Evolutionary conservation across 92 coral and sea anemone genomes (phyloP).

Genomic region (Bergia puertoricense): DNA sequence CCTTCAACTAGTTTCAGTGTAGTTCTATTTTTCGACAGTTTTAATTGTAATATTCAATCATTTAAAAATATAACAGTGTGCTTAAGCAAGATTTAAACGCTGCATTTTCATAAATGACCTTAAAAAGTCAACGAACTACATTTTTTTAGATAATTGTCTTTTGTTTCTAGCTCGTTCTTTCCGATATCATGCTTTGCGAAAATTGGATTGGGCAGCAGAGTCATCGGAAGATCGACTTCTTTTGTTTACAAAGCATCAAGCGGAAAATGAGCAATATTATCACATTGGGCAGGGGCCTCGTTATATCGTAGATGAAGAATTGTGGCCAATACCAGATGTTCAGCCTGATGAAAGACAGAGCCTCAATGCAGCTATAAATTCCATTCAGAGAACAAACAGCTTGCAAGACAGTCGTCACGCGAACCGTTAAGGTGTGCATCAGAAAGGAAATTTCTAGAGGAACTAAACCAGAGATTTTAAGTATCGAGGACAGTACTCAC

Average conservation of each 20-base stretch:
- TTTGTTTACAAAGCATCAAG: constrained; percentile 6
- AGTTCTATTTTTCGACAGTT: not conserved
- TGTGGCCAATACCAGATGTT: constrained; percentile 36
- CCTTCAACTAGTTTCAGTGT: no score
- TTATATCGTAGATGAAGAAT: not conserved
- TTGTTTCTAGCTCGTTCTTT: constrained; percentile 15
- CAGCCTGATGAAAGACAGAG: constrained; percentile 1
- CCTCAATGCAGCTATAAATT: constrained; percentile 4
- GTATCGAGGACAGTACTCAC: not conserved
- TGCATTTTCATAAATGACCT: not conserved
- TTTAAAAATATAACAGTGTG: not conserved
- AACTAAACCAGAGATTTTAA: not conserved
- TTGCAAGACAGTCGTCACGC: not conserved
- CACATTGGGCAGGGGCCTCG: not conserved
- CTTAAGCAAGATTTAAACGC: not conserved
- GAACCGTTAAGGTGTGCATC: not conserved
- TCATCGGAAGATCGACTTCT: not conserved
- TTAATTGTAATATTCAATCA: not conserved
- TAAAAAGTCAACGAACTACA: no score
- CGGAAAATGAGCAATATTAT: not conserved
- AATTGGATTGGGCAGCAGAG: not conserved
- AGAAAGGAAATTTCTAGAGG: not conserved
- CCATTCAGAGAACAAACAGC: not conserved
- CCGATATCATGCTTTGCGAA: not conserved
- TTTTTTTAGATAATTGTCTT: no score